Evolutionary conservation across 2,113 vertebrate genomes (phyloP).

Genomic region (Catharus fuscescens): DNA sequence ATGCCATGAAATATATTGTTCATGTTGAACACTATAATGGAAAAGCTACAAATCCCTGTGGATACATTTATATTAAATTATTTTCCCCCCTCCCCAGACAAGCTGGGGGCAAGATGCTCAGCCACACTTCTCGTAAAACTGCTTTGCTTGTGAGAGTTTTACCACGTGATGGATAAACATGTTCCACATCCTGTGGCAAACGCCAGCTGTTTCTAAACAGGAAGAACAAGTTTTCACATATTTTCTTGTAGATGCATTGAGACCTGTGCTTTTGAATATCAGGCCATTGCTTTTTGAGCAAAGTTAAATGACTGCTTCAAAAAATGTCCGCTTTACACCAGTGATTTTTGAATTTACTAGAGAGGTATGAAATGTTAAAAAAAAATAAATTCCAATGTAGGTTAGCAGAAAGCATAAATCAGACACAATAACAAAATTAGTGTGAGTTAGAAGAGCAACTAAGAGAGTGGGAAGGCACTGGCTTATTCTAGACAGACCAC

Average conservation of each 20-base stretch:
- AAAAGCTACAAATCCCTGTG: not conserved
- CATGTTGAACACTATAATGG: not conserved
- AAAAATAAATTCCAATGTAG: not conserved
- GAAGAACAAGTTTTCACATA: not conserved
- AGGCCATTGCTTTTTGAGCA: not conserved
- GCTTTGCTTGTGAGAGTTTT: not conserved
- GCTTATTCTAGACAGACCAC: not conserved
- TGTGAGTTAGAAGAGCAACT: not conserved
- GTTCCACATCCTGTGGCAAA: not conserved
- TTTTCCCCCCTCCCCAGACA: not conserved
- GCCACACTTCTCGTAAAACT: not conserved
- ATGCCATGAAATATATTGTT: not conserved
- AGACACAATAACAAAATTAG: not conserved
- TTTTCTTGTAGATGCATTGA: not conserved
- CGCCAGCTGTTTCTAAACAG: not conserved
- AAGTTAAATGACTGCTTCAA: not conserved
- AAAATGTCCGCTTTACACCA: not conserved
- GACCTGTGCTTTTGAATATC: not conserved
- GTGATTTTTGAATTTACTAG: not conserved
- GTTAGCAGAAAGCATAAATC: not conserved
- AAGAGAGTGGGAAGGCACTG: not conserved
- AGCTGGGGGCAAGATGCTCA: not conserved
- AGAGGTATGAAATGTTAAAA: not conserved
- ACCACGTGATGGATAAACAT: fast-evolving
- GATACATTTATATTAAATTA: not conserved